Evolutionary conservation across 2,888 invertebrate genomes (phyloP).

Genomic region (Chironomus tentans): DNA sequence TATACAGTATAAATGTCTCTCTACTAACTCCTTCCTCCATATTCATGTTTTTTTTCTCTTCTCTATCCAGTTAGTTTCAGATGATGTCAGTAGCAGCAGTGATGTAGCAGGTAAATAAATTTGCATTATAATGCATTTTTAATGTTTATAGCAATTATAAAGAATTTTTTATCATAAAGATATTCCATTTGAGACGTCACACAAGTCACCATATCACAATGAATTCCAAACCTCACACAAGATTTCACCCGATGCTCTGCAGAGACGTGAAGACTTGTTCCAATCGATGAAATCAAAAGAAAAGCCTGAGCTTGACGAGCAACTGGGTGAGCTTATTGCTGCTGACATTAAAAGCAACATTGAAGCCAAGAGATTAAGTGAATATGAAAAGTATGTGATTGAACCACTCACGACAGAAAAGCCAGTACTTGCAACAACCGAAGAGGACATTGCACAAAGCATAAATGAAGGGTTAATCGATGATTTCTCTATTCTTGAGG

Average conservation of each 20-base stretch:
- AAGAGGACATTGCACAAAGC: constrained; percentile 39
- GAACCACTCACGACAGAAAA: constrained; percentile 49
- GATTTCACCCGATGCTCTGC: constrained; percentile 31
- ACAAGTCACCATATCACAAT: constrained; percentile 49
- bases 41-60: neutral
- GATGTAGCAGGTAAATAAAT: neutral
- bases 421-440: constrained; percentile 49
- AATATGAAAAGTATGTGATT: constrained; percentile 44
- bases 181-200: constrained; percentile 55
- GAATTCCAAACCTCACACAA: constrained; percentile 39
- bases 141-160: neutral
- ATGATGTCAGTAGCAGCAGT: neutral
- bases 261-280: constrained; percentile 24
- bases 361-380: constrained; percentile 42
- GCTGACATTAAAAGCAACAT: constrained; percentile 47
- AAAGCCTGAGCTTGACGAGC: constrained; percentile 40
- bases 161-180: neutral
- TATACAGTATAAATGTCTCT: no score
- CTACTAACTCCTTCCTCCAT: neutral
- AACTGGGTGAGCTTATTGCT: constrained; percentile 43
- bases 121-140: constrained; percentile 1
- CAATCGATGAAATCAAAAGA: constrained; percentile 37
- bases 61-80: neutral
- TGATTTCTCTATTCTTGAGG: constrained; percentile 49
- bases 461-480: constrained; percentile 43